A percentile compares a stretch with the other conserved stretches of the same genome.
These are phyloP conservation scores for Athene noctua DNA, from an alignment of 2,113 vertebrate species.

Conservation along the genomic window DNA sequence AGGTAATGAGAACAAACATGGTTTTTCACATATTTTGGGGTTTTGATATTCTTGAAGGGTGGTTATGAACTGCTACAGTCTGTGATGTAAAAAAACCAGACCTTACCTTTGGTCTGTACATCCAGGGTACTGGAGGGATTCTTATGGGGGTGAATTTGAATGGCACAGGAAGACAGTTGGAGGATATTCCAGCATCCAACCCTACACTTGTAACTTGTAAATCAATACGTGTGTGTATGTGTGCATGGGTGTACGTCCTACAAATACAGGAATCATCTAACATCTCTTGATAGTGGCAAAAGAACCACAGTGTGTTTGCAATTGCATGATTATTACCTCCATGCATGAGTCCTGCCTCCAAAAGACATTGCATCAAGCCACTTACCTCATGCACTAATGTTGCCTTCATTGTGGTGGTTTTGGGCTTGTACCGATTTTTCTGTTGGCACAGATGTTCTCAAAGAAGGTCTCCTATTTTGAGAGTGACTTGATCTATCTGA, in stretches of 20 bases:
- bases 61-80: neutral
- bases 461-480: neutral
- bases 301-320: rapidly evolving
- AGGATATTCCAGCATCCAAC: neutral
- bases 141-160: neutral
- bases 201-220: neutral
- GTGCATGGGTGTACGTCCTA: rapidly evolving
- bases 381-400: neutral
- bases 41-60: neutral
- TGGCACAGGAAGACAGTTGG: rapidly evolving
- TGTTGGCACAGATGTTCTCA: neutral
- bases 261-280: neutral
- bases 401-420: neutral
- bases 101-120: no score
- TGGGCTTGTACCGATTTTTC: neutral
- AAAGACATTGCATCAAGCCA: neutral
- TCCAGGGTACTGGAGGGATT: no score
- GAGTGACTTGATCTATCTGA: neutral
- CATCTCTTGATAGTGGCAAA: rapidly evolving
- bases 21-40: neutral
- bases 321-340: neutral
- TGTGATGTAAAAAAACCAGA: neutral
- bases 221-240: neutral
- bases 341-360: neutral
- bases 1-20: neutral